Base-by-base conservation (phyloP, 2,888 invertebrate species). In the Adela reaumurella region DNA sequence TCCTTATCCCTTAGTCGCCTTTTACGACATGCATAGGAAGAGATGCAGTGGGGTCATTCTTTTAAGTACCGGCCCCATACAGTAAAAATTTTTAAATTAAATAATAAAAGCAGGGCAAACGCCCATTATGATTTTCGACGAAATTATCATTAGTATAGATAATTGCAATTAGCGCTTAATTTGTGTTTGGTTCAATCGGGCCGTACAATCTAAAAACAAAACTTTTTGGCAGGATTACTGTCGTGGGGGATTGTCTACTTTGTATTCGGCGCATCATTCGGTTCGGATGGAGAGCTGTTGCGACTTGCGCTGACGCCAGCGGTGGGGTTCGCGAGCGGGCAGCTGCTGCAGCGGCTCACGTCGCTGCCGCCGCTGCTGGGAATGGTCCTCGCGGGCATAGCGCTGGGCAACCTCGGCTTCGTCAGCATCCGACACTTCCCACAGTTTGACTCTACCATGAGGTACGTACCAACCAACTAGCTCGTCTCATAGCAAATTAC, bases 361-460 rank as follows among this genome's bases (percentile, higher is more conserved):
- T 62, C 64, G 0, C 58, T 77, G 17, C 78, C 78, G 1, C 69
- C 73, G 0, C 58, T 70, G 0, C 53, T 77, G 2, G 77, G 72
- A 14, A 72, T 73, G 1, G 53, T 78, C 2, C 52, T 71, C 2
- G 68, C 64, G 1, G 78, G 78, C 14, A 72, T 78, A 41, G 56
- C 69, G 0, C 74, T 72, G 1, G 62, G 72, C 16, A 63, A 76
- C 49, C 50, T 73, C 1, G 68, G 62, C 1, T 65, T 70, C 17
- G 62, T 78, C 1, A 69, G 76, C 43, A 77, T 78, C 72, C 57
- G 70, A 47, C 55, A 69, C 2, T 67, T 66, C 49, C 62, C 64
- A 2, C 58, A 69, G 4, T 57, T 76, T 16, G 78, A 78, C 51
- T 54, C 56, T 14, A 70, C 73, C 56, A 59, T 78, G 53, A 70